Evolutionary conservation across 2,797 vertebrate species (phyloP).

Genomic region (Odontamblyopus rebecca): DNA sequence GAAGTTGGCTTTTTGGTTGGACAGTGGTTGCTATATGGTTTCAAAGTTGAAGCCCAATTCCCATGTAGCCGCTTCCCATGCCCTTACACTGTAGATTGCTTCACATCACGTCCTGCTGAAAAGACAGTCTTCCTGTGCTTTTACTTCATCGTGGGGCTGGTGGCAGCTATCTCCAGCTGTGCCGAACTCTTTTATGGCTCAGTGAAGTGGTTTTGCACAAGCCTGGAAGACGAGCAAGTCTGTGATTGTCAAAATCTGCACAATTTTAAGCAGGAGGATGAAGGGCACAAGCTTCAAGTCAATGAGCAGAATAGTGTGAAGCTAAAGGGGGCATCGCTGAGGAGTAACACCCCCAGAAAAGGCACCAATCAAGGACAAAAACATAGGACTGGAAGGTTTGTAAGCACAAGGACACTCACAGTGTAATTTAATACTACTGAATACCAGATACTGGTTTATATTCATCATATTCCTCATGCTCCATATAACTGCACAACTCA

Average conservation of each 20-base stretch:
- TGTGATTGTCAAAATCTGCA: constrained; percentile 43
- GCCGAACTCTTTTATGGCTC: constrained; percentile 75
- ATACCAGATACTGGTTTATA: neutral
- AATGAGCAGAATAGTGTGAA: neutral
- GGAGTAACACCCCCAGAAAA: constrained; percentile 23
- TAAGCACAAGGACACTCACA: constrained; percentile 16
- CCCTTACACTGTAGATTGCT: constrained; percentile 90
- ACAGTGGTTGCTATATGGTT: constrained; percentile 87
- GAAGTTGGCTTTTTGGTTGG: constrained; percentile 83
- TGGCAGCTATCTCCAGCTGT: constrained; percentile 82
- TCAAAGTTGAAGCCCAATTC: constrained; percentile 83
- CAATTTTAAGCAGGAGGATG: constrained; percentile 13
- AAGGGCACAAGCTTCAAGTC: neutral
- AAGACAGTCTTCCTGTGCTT: constrained; percentile 91
- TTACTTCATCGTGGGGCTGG: constrained; percentile 85
- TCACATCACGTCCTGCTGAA: constrained; percentile 89
- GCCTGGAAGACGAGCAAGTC: neutral
- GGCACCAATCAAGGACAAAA: constrained; percentile 27
- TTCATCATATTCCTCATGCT: too few relatives aligned
- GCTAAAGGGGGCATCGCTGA: constrained; percentile 26
- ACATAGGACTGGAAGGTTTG: constrained; percentile 8
- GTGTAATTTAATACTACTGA: constrained; percentile 42
- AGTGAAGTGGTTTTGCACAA: constrained; percentile 54
- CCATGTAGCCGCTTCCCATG: constrained; percentile 84
- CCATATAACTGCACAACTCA: too few relatives aligned